Percentiles rank a stretch among this genome's conserved stretches.
Evolutionary conservation across 2,888 invertebrate genomes (phyloP).

Genomic region (Noctua pronuba): DNA sequence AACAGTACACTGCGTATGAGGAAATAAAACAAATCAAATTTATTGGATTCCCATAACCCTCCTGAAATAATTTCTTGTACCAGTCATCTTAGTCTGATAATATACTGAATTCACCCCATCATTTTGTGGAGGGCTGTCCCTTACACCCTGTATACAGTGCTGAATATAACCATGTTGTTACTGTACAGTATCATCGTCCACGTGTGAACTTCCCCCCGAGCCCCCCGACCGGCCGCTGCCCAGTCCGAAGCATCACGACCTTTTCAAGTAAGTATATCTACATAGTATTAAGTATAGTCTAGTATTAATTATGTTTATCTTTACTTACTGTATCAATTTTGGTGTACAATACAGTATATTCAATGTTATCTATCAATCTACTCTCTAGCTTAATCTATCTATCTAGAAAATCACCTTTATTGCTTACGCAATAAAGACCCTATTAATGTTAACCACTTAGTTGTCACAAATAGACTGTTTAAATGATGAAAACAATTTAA

Average conservation of each 20-base stretch:
- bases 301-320: background rate
- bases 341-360: too few relatives aligned
- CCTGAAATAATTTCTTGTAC: too few relatives aligned
- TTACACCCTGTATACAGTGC: too few relatives aligned
- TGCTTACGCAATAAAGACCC: background rate
- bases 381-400: background rate
- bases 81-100: too few relatives aligned
- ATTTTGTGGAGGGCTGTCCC: too few relatives aligned
- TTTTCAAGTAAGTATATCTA: slow-evolving; percentile 76
- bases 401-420: too few relatives aligned
- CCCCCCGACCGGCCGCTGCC: slow-evolving; percentile 82
- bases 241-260: slow-evolving; percentile 81
- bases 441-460: background rate
- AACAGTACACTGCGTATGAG: too few relatives aligned
- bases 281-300: background rate
- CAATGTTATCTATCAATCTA: background rate
- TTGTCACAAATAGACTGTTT: background rate
- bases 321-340: background rate
- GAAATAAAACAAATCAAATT: too few relatives aligned
- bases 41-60: too few relatives aligned
- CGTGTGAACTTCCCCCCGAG: slow-evolving; percentile 72
- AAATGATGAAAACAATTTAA: background rate
- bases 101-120: too few relatives aligned
- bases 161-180: too few relatives aligned
- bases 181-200: slow-evolving; percentile 32